Conservation (phyloP, 1,140 invertebrate genomes). For the Linepithema humile region DNA sequence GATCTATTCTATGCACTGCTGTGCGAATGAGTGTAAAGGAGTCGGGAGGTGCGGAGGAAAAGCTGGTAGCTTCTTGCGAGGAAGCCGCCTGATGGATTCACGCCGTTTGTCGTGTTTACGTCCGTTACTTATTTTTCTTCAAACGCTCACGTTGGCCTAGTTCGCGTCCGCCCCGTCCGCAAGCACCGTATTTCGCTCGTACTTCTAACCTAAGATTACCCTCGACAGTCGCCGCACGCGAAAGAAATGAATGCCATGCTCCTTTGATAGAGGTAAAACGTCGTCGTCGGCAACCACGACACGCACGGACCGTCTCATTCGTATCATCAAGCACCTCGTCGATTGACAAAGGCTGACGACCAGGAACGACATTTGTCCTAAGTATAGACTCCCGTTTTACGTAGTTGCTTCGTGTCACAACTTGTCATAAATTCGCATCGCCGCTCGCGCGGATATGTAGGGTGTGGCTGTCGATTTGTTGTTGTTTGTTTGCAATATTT, state of each 20-base stretch:
- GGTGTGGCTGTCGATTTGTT: slow-evolving; percentile 67
- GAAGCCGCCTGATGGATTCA: slow-evolving; percentile 67
- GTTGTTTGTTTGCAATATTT: slow-evolving; percentile 32
- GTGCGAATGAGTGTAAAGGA: slow-evolving; percentile 37
- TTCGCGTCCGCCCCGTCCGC: background rate
- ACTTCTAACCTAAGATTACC: slow-evolving; percentile 37
- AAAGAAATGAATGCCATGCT: slow-evolving; percentile 61
- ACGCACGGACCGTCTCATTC: background rate
- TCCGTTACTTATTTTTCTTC: slow-evolving; percentile 55
- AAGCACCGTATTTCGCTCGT: background rate
- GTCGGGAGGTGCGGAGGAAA: slow-evolving; percentile 43
- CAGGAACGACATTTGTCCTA: slow-evolving; percentile 60
- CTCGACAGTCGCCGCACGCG: slow-evolving; percentile 40
- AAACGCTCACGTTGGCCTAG: slow-evolving; percentile 18
- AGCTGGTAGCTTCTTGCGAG: slow-evolving; percentile 64
- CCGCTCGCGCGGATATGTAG: slow-evolving; percentile 36
- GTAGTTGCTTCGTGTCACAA: background rate
- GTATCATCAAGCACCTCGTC: background rate
- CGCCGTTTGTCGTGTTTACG: slow-evolving; percentile 67
- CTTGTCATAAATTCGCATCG: slow-evolving; percentile 12
- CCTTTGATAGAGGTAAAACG: slow-evolving; percentile 68
- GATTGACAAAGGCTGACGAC: slow-evolving; percentile 45
- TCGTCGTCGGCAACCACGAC: slow-evolving; percentile 49
- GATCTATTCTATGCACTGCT: background rate
- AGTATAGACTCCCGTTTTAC: slow-evolving; percentile 61